These are phyloP conservation scores for Pseudococcus viburni DNA, from an alignment of 2,888 invertebrate species.

Conservation along the genomic window DNA sequence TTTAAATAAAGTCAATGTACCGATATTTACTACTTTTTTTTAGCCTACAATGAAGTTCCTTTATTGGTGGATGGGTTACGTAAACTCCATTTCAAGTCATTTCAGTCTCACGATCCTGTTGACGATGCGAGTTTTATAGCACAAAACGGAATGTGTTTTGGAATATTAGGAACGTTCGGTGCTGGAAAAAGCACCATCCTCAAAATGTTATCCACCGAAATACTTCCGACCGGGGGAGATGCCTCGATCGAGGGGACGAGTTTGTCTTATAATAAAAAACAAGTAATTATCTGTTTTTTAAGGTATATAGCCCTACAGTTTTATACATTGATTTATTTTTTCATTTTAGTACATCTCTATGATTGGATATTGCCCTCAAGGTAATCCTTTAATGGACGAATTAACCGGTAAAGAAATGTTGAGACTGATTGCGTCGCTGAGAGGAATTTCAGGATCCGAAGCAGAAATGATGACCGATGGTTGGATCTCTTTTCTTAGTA, in stretches of 20 bases:
- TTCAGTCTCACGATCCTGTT: slow-evolving; percentile 74
- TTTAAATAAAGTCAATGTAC: no score
- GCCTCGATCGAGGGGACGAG: slow-evolving; percentile 70
- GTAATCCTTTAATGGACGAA: slow-evolving; percentile 83
- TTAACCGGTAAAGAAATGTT: slow-evolving; percentile 85
- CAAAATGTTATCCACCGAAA: slow-evolving; percentile 75
- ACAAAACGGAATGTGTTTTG: slow-evolving; percentile 73
- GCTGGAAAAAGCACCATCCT: slow-evolving; percentile 76
- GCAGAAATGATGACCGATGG: slow-evolving; percentile 67
- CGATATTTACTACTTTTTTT: background rate
- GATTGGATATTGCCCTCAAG: slow-evolving; percentile 94
- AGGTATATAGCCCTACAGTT: background rate
- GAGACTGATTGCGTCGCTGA: slow-evolving; percentile 79
- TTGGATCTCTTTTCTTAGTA: slow-evolving; percentile 69
- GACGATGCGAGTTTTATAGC: slow-evolving; percentile 80
- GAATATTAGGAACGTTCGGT: slow-evolving; percentile 74
- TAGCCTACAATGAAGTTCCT: slow-evolving; percentile 69
- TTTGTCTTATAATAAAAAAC: background rate
- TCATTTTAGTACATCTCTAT: slow-evolving; percentile 78
- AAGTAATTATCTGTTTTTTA: background rate
- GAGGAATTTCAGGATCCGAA: slow-evolving; percentile 75
- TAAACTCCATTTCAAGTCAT: slow-evolving; percentile 73
- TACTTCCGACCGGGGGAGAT: slow-evolving; percentile 71
- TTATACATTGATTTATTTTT: background rate
- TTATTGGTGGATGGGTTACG: slow-evolving; percentile 76